A percentile compares a stretch with the other conserved stretches of the same genome.
These are phyloP conservation scores for Cynopterus sphinx DNA, from an alignment of 2,797 vertebrate genomes.

Conservation along the genomic window DNA sequence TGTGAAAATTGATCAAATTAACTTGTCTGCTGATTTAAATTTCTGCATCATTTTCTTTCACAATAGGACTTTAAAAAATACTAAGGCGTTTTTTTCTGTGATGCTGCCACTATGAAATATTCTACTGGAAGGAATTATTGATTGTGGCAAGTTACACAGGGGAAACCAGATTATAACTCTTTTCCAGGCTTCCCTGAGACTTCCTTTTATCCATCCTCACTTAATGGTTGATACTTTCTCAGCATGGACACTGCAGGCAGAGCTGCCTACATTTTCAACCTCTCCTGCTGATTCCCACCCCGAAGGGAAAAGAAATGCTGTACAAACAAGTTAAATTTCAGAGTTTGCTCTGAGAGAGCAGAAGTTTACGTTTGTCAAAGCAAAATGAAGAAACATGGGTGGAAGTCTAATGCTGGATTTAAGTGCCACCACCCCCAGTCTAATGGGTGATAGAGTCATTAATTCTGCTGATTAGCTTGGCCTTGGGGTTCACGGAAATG, in stretches of 20 bases:
- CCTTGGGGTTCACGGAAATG: conserved; percentile 97
- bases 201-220: neutral
- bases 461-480: conserved; percentile 99
- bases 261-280: neutral
- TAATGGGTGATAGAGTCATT: conserved; percentile 98
- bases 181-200: neutral
- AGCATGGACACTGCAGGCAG: neutral
- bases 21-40: neutral
- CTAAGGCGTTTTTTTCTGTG: neutral
- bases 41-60: conserved; percentile 21
- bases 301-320: neutral
- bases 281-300: neutral
- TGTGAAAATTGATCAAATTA: neutral
- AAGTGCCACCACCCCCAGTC: conserved; percentile 87
- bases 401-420: conserved; percentile 81
- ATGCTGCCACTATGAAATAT: neutral
- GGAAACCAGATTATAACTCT: neutral
- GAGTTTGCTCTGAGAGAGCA: conserved; percentile 47
- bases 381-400: conserved; percentile 64
- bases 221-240: neutral
- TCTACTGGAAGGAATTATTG: neutral
- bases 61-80: neutral
- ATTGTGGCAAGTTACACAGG: neutral
- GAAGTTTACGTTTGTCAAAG: conserved; percentile 80
- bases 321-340: neutral